Conservation (phyloP, 2,113 vertebrate genomes). For the Talpa occidentalis region DNA sequence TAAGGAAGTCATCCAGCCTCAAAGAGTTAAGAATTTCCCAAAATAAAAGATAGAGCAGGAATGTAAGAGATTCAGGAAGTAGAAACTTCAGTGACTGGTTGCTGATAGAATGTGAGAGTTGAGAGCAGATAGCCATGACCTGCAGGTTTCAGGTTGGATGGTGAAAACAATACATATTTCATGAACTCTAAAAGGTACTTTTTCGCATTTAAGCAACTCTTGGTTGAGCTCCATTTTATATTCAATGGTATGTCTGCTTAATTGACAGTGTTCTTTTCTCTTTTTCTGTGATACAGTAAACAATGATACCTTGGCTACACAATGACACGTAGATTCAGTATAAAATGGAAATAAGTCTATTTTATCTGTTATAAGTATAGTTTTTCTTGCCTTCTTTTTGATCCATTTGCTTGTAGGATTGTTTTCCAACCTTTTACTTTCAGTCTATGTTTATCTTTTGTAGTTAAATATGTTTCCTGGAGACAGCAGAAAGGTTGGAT, state of each 20-base stretch:
- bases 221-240: background rate
- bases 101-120: background rate
- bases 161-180: background rate
- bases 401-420: no score
- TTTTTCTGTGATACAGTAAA: background rate
- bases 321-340: background rate
- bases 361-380: no score
- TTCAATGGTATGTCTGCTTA: background rate
- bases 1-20: background rate
- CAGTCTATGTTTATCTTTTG: no score
- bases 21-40: slow-evolving; percentile 1
- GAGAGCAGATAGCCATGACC: background rate
- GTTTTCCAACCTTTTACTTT: no score
- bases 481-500: no score
- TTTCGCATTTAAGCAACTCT: background rate
- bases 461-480: no score
- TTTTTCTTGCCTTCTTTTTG: no score
- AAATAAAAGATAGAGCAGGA: background rate
- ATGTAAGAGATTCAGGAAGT: background rate
- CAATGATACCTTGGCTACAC: background rate
- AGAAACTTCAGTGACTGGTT: background rate
- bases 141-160: background rate
- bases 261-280: background rate
- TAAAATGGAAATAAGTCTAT: background rate
- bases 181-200: background rate